Evolutionary conservation across 2,113 vertebrate genomes (phyloP).

Genomic region (Piaya cayana): DNA sequence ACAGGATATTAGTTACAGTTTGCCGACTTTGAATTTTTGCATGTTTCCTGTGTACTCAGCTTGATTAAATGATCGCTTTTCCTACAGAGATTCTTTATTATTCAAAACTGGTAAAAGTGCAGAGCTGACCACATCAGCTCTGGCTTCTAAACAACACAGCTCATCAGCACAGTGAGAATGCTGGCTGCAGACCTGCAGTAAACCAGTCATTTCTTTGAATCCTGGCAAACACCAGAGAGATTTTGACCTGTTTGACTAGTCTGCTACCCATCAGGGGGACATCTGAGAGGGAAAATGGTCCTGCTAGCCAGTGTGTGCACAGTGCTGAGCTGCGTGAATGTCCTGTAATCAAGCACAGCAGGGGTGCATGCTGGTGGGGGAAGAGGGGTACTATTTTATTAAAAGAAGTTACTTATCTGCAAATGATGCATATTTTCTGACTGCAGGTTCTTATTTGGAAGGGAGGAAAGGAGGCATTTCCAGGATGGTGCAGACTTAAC

Average conservation of each 20-base stretch:
- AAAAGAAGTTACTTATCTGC: not conserved
- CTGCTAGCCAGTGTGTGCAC: not conserved
- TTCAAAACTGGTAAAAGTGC: not conserved
- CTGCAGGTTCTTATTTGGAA: not conserved
- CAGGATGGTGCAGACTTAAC: not conserved
- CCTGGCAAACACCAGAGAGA: not conserved
- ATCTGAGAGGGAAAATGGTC: not conserved
- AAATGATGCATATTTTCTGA: not conserved
- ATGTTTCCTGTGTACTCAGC: constrained; percentile 15
- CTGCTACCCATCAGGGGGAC: not conserved
- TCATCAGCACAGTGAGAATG: not conserved
- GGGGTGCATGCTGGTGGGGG: fast-evolving
- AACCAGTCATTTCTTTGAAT: not conserved
- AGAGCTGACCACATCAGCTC: not conserved
- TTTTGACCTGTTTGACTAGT: not conserved
- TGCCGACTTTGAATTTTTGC: constrained; percentile 42
- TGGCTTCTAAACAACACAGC: not conserved
- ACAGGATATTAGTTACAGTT: constrained; percentile 68
- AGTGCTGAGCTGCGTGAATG: not conserved
- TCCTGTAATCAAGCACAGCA: fast-evolving
- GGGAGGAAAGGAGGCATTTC: not conserved
- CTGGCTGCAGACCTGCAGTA: not conserved
- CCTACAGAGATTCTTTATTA: constrained; percentile 34
- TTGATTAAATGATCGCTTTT: constrained; percentile 55
- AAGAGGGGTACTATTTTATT: not conserved